phyloP scores from a whole-genome alignment of 2,888 invertebrate species.

The Dasysyrphus albostriatus region DNA sequence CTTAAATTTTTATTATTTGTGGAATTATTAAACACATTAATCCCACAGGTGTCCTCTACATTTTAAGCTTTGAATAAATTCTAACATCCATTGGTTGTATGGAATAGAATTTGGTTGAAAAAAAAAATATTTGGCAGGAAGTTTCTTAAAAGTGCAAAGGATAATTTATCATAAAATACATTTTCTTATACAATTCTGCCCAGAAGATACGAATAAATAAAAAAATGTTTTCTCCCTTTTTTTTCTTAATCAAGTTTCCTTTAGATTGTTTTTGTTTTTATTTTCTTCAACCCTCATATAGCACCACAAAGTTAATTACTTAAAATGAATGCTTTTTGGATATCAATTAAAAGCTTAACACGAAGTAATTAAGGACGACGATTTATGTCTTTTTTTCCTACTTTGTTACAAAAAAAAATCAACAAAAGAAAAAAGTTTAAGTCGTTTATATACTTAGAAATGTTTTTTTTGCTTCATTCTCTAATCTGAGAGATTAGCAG shows the following conservation, averaged over 20 bases:
- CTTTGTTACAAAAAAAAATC: conserved; percentile 46
- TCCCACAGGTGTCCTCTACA: conserved; percentile 31
- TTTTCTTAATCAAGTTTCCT: neutral
- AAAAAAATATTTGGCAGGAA: conserved; percentile 42
- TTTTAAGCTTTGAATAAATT: conserved; percentile 47
- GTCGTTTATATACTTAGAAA: conserved; percentile 60
- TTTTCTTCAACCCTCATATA: conserved; percentile 22
- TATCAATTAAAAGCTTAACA: conserved; percentile 76
- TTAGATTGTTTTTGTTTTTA: conserved; percentile 14
- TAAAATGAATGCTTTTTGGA: conserved; percentile 72
- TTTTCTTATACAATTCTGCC: conserved; percentile 24
- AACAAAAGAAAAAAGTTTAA: conserved; percentile 55
- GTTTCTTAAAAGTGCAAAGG: conserved; percentile 20
- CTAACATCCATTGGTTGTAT: conserved; percentile 40
- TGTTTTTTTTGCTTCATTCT: conserved; percentile 18
- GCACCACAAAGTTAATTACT: conserved; percentile 71
- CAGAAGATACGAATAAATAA: conserved; percentile 12
- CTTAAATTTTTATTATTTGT: conserved; percentile 12
- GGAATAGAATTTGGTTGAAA: neutral
- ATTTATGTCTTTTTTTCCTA: conserved; percentile 66
- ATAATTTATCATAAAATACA: conserved; percentile 58
- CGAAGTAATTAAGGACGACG: conserved; percentile 74
- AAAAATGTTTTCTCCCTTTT: conserved; percentile 14
- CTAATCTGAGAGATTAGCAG: conserved; percentile 59
- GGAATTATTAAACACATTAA: conserved; percentile 38